A percentile compares a stretch with the other conserved stretches of the same genome.
Conservation (phyloP, 2,797 vertebrate genomes). For the Otus scops region DNA sequence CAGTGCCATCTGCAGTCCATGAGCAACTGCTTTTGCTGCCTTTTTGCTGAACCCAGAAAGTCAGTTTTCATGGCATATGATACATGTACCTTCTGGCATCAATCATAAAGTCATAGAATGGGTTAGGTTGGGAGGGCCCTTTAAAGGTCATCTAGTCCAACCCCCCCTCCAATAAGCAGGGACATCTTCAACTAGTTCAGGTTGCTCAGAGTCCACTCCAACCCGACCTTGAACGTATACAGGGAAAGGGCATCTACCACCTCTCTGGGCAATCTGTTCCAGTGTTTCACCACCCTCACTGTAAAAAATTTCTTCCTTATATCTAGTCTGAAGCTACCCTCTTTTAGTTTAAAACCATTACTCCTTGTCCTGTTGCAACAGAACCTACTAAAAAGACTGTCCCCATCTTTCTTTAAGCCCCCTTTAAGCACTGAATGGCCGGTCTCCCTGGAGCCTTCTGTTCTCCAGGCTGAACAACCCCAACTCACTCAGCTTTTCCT, state of each 20-base stretch:
- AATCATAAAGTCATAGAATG: background rate
- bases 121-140: background rate
- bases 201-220: background rate
- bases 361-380: background rate
- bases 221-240: background rate
- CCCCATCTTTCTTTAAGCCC: background rate
- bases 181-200: background rate
- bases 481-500: background rate
- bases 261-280: background rate
- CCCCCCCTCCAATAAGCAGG: fast-evolving
- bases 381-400: background rate
- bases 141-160: background rate
- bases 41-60: background rate
- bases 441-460: background rate
- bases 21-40: background rate
- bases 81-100: background rate
- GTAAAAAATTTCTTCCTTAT: background rate
- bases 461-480: background rate
- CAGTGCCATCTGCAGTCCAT: background rate
- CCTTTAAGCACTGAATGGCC: background rate
- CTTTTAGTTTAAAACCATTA: background rate
- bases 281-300: background rate
- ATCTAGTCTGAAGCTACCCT: background rate
- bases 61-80: background rate
- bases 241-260: background rate